These are phyloP conservation scores for Disparrhopalites patrizii DNA, from an alignment of 2,888 invertebrate species.

Conservation along the genomic window DNA sequence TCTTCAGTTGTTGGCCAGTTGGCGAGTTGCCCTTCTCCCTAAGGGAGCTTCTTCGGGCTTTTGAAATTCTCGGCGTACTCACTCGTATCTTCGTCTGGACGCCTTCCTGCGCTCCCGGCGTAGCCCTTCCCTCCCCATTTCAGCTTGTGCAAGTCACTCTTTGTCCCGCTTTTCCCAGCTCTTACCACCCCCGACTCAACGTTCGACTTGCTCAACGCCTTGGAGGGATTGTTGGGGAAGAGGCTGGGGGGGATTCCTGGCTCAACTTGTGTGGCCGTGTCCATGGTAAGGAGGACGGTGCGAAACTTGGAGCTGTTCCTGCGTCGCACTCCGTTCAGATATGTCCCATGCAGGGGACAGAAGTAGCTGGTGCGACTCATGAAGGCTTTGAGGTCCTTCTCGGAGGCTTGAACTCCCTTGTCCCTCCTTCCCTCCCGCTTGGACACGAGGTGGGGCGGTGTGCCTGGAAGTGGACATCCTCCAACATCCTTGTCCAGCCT, in stretches of 20 bases:
- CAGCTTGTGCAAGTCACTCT: neutral
- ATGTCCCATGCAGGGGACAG: conserved; percentile 21
- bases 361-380: neutral
- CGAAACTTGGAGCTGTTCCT: conserved; percentile 13
- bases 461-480: neutral
- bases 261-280: conserved; percentile 9
- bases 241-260: neutral
- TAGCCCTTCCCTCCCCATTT: neutral
- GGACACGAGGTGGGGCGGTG: neutral
- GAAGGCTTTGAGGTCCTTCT: neutral
- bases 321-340: neutral
- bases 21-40: too few species aligned
- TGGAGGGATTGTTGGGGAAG: neutral
- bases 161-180: neutral
- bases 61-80: conserved; percentile 22
- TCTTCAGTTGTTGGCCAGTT: too few species aligned
- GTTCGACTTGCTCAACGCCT: neutral
- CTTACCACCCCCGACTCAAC: too few species aligned
- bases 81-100: neutral
- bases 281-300: conserved; percentile 12
- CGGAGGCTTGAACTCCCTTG: conserved; percentile 3
- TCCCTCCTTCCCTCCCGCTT: neutral
- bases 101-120: neutral
- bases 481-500: neutral
- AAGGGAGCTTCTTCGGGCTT: conserved; percentile 5